phyloP scores from a whole-genome alignment of 2,113 vertebrate genomes.

The Actenoides lindsayi region DNA sequence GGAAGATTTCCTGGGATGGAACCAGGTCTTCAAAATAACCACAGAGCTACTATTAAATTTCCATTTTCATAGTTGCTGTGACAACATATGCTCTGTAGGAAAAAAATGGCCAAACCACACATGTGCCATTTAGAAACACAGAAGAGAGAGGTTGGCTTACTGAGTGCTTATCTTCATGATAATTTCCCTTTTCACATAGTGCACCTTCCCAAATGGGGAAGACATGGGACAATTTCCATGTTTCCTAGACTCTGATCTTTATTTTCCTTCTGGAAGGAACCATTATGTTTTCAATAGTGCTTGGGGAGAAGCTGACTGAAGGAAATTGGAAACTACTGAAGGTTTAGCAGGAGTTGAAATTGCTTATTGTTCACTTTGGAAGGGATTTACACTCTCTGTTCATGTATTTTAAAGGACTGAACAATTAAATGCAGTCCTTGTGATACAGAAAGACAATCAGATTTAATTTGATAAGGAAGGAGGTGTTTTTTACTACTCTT shows the following conservation, averaged over 20 bases:
- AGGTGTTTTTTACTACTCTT: neutral
- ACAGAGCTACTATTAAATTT: neutral
- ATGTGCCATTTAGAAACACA: neutral
- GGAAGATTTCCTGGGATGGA: neutral
- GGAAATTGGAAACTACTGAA: neutral
- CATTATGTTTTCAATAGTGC: neutral
- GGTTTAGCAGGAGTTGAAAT: neutral
- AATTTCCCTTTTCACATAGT: neutral
- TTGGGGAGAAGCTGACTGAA: neutral
- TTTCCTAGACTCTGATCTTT: neutral
- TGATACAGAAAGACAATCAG: neutral
- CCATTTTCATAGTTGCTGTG: neutral
- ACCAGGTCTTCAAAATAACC: neutral
- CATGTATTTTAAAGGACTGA: neutral
- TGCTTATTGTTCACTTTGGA: neutral
- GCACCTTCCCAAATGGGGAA: neutral
- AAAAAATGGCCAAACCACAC: neutral
- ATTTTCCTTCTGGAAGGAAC: neutral
- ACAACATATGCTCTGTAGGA: neutral
- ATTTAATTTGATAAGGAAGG: neutral
- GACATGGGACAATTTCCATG: neutral
- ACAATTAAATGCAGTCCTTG: neutral
- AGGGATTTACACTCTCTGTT: neutral
- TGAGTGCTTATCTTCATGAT: neutral
- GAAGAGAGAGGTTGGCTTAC: neutral